A percentile compares a stretch with the other conserved stretches of the same genome.
phyloP scores from a whole-genome alignment of 2,888 invertebrate species.

The Anoplius nigerrimus region DNA sequence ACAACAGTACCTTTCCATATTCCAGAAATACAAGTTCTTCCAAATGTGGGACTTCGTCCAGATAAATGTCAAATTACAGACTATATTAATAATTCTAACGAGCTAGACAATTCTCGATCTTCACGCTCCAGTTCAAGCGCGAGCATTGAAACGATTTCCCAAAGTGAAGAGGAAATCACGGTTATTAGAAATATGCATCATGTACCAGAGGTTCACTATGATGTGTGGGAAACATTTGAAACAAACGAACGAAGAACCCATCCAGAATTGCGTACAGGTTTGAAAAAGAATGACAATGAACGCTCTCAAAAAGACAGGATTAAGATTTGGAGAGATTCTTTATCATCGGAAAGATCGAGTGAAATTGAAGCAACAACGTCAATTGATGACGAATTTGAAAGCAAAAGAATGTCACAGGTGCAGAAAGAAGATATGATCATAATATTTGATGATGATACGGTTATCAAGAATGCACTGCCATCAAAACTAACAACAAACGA shows the following conservation, averaged over 20 bases:
- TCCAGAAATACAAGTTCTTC: conserved; percentile 61
- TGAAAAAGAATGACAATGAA: conserved; percentile 16
- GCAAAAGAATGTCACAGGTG: conserved; percentile 7
- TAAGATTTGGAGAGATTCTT: conserved; percentile 64
- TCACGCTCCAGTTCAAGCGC: no score
- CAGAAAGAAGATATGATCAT: conserved; percentile 59
- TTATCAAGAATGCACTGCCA: conserved; percentile 27
- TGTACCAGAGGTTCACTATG: conserved; percentile 9
- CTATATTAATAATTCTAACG: no score
- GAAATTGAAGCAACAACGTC: conserved; percentile 24
- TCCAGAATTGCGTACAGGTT: background rate
- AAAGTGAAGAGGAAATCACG: conserved; percentile 14
- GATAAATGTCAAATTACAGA: no score
- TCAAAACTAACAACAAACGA: conserved; percentile 28
- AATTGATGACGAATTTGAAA: conserved; percentile 14
- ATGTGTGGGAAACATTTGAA: background rate
- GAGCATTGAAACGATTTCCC: conserved; percentile 30
- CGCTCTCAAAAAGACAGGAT: conserved; percentile 38
- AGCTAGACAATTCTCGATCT: no score
- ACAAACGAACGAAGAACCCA: no score
- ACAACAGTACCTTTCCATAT: conserved; percentile 51
- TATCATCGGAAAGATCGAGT: conserved; percentile 33
- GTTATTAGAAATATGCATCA: conserved; percentile 12
- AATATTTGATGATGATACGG: conserved; percentile 57
- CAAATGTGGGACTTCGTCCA: conserved; percentile 4